Evolutionary conservation across 64 coral and sea anemone genomes (phyloP), one percentile per base, ranked within the genome.

Genomic region (Actinia tenebrosa): DNA sequence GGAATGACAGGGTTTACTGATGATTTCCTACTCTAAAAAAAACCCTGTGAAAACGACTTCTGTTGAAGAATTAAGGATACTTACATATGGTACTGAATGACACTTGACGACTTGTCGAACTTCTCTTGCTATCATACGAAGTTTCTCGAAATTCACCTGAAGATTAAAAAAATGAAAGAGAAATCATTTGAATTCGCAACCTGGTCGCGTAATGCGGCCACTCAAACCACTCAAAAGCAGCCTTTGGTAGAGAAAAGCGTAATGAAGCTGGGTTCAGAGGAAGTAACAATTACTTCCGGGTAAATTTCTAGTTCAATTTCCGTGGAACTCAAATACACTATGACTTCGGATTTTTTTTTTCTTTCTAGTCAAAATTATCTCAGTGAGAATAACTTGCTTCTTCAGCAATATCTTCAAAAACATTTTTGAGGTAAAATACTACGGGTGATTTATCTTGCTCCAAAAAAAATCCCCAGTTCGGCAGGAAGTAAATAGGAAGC

Each of bases 91-190:
- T 53, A 97, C 89, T 23, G 91, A 87, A 71, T 92, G 91, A 42
- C 91, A 92, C 22, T 93, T 93, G 44, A 90, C 92, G 56, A 97
- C 91, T 53, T 91, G 94, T 22, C 94, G 91, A 55, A 97, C 85
- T 82, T 96, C 94, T 83, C 94, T 82, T 6, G 94, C 94, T 62
- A 96, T 96, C 87, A 96, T 92, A 19, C 94, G 94, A 4, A 96
- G 94, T 50, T 96, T 96, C 82, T 96, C 94, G 80, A 96, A 96
- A 52, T 96, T 96, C 30, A 96, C 82, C 94, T 96, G 84, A 17
- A 27, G 55, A 84, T 79, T 1, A 79, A 37, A 79, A 30, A 83
- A 23, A 44, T n/a, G 10, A 60, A 23, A 45, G 18, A 82, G 83
- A 47, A 53, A 72, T 14, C 0, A 18, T 17, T 17, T 19, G 3